Evolutionary conservation across 1,140 invertebrate genomes (phyloP).

Genomic region (Camponotus floridanus): DNA sequence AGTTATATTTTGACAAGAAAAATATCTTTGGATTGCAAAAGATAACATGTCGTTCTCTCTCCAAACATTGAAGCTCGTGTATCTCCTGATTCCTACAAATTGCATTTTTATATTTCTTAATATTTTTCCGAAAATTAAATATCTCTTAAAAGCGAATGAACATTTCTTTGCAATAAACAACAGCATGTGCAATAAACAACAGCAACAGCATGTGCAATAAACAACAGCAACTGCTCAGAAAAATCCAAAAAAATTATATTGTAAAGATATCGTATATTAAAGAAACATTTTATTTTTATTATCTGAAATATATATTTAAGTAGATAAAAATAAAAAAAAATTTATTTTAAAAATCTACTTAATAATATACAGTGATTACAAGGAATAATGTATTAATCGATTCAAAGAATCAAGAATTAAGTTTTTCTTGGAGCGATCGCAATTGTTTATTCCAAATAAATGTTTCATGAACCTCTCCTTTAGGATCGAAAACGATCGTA

Average conservation of each 20-base stretch:
- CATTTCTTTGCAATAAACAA: constrained; percentile 28
- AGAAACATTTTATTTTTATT: background rate
- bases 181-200: constrained; percentile 12
- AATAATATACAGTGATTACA: background rate
- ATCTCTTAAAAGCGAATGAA: background rate
- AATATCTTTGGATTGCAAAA: background rate
- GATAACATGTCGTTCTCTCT: background rate
- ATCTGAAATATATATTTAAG: background rate
- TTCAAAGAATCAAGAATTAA: background rate
- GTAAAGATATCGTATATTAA: background rate
- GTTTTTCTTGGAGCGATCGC: background rate
- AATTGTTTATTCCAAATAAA: background rate
- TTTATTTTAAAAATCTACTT: background rate
- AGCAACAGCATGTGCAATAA: constrained; percentile 21
- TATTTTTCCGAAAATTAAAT: constrained; percentile 26
- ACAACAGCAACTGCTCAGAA: background rate
- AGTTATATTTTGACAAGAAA: background rate
- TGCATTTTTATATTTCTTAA: constrained; percentile 4
- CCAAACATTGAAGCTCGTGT: background rate
- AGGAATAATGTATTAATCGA: background rate
- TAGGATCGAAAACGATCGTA: background rate
- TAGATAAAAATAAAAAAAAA: background rate
- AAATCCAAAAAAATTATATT: background rate
- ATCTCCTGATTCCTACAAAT: background rate
- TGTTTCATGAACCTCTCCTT: background rate